phyloP scores from a whole-genome alignment of 2,797 vertebrate genomes.

The Pangasius macronema region DNA sequence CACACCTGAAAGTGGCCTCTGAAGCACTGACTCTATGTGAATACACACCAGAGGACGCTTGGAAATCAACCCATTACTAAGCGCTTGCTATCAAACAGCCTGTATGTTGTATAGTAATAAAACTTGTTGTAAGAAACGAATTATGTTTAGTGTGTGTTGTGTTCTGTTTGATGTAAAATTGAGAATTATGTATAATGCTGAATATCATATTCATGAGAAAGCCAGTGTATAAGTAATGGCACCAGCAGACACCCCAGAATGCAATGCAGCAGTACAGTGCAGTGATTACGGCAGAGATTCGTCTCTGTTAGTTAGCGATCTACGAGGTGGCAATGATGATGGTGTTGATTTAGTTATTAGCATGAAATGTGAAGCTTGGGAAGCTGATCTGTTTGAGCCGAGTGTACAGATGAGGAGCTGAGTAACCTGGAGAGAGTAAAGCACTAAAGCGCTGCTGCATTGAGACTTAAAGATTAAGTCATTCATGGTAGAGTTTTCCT shows the following conservation, averaged over 20 bases:
- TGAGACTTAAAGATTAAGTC: background rate
- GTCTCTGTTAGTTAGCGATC: background rate
- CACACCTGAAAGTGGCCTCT: background rate
- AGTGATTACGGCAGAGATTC: background rate
- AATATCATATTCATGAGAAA: background rate
- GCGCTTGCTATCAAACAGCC: background rate
- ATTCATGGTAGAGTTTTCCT: background rate
- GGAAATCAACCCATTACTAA: background rate
- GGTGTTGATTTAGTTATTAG: background rate
- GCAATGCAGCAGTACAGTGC: background rate
- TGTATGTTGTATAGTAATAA: conserved; percentile 9
- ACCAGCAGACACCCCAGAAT: background rate
- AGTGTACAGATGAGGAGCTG: background rate
- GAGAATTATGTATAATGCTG: background rate
- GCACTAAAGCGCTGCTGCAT: background rate
- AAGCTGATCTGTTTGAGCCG: background rate
- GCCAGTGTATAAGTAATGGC: background rate
- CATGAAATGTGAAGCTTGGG: background rate
- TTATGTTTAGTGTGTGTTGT: background rate
- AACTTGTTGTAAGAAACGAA: background rate
- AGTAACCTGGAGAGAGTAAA: background rate
- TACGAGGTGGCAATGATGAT: background rate
- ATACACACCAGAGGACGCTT: background rate
- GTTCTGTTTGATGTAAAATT: background rate
- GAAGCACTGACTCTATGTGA: background rate